Base-by-base conservation (phyloP, 2,113 vertebrate genomes). In the Caretta caretta region DNA sequence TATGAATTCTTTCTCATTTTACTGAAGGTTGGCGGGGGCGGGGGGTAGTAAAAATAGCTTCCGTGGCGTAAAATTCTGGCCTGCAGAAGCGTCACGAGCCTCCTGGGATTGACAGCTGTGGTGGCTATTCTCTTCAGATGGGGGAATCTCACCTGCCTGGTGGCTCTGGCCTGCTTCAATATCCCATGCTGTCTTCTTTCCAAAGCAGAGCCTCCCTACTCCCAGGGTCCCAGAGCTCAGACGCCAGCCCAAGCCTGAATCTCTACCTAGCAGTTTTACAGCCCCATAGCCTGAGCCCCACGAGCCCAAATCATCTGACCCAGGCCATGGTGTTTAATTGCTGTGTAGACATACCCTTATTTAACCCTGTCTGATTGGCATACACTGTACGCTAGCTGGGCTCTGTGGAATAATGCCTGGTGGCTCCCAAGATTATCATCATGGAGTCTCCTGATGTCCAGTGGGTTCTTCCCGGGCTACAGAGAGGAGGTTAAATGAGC, bases 1-100 rank as follows among this genome's bases (percentile, higher is more conserved):
- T 98, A 97, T 97, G 97, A 97, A 98, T 97, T 97, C 95, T 94
- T 95, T 95, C 90, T 97, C 93, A 95, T 97, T 96, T 97, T 93
- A 83, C 86, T 88, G 91, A 92, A 78, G 85, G 93, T 86, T 48
- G 9, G 56, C 1, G 25, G 42, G 80, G 78, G 78, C n/a, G 49
- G 49, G 93, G 50, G 31, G 83, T 69, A 42, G 57, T 48, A 42
- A 31, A 7, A 9, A 10, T 29, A 65, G 51, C 29, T 87, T 53
- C 93, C 92, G 88, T 48, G 25, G 31, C 88, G 95, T 76, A 87
- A 83, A 95, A 95, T 93, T 92, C 85, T 96, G 91, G 80, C 90
- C 95, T 0, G 2, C 10, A 81, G 90, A 90, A 65, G 53, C 24
- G 48, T 93, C 89, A 79, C 16, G 53, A 59, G 17, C 79, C 54